Conservation (phyloP, 2,113 vertebrate species). For the Crotophaga sulcirostris region DNA sequence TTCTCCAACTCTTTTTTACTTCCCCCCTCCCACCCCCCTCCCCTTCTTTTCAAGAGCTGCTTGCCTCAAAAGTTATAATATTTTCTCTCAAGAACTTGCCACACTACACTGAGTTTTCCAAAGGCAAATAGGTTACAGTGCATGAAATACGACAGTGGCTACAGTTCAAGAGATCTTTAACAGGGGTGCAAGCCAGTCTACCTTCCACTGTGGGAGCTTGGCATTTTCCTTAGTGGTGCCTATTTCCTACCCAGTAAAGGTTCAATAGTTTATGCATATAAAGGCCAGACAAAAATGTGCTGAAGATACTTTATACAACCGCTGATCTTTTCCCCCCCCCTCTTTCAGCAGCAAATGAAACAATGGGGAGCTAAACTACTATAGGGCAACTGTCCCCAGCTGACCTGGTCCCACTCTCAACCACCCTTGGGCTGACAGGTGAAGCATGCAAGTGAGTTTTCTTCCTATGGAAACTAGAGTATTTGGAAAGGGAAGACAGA, state of each 20-base stretch:
- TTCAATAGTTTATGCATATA: not conserved
- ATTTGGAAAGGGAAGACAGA: not conserved
- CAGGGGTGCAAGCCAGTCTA: not conserved
- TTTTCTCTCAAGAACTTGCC: not conserved
- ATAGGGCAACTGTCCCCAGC: not conserved
- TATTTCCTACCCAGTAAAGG: not conserved
- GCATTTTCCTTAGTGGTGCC: not conserved
- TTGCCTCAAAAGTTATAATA: not conserved
- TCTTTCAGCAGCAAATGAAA: not conserved
- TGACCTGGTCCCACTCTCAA: not conserved
- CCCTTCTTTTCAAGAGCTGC: not conserved
- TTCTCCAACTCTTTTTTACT: not conserved
- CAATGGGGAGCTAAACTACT: not conserved
- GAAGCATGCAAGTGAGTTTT: not conserved
- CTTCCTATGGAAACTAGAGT: not conserved
- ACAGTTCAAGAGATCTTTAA: not conserved
- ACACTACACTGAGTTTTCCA: not conserved
- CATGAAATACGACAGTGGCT: not conserved
- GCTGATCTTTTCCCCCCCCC: not conserved
- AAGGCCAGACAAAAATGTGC: not conserved
- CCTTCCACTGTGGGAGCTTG: not conserved
- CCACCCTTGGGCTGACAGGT: not conserved
- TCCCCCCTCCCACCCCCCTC: no score
- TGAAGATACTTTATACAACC: not conserved
- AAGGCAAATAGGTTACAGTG: not conserved